Base-by-base conservation (phyloP, 2,888 invertebrate genomes). In the Diplolepis rosae region DNA sequence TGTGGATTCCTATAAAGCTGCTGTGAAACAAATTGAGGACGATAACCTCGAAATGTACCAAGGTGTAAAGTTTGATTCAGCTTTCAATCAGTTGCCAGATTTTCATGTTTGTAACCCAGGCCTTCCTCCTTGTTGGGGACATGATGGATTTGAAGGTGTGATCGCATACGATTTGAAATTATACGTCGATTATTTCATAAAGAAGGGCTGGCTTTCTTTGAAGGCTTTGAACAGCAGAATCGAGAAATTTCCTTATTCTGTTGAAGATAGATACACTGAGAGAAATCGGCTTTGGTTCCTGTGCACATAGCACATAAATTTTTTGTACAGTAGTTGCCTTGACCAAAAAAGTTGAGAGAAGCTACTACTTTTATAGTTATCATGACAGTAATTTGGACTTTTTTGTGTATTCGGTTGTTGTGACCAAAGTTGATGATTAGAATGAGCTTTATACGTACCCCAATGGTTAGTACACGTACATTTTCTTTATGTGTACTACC, bases 11-110 rank as follows among this genome's bases (percentile, higher is more conserved):
- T 70, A 68, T 39, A 48, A 66, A 11, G 45, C 65, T 6, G 68
- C 65, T 9, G 28, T 71, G 32, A 30, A 66, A 9, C 68, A 70
- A 9, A 68, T 68, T n/a, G 32, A 18, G 9, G 11, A 45, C 9
- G 28, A 28, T 28, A 18, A 4, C n/a, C 42, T 32, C 6, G 45
- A 54, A 9, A 61, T 52, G 7, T 65, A 39, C 9, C 7, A 69
- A 32, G 74, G 74, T 9, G 30, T 69, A 0, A 72, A 74, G 65
- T n/a, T 70, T 74, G 39, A 74, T 66, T 74, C 74, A 11, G 27
- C 69, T 18, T 74, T 71, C n/a, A 70, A 73, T 30, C 0, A 66
- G 18, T 51, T 71, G 28, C 1, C 61, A 18, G 3, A 61, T 50
- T 72, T 45, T 54, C 48, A 74, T 22, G 71, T 71, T 22, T 67